Base-by-base conservation (phyloP, 2,113 vertebrate genomes). In the Heterocephalus glaber region DNA sequence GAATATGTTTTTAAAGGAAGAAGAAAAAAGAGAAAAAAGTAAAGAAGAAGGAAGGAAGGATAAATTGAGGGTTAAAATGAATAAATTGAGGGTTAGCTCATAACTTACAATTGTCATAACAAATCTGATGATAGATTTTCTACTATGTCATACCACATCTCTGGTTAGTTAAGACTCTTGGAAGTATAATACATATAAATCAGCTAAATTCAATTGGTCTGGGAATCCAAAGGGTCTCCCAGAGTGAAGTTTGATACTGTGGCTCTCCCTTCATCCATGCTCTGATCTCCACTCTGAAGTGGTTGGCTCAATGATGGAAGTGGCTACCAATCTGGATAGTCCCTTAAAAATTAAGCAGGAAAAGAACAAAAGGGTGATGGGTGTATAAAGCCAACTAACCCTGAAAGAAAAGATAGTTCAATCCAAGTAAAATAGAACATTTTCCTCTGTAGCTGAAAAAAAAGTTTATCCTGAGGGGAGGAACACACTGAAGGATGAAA, bases 351-450 rank as follows among this genome's bases (percentile, higher is more conserved):
- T 10, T 35, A 93, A 49, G 3, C 20, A 65, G 30, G 12, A 65
- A 87, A 93, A 35, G 89, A 65, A 24, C 38, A 86, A 77, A 89
- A 10, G 8, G 33, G 84, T 90, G 54, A 82, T 94, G 41, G 47
- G 26, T 61, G 28, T 89, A 7, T 56, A 93, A 87, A 79, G 79
- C 68, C 89, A 96, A 95, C 70, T 17, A 66, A 28, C 16, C 11
- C 30, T 80, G 49, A 76, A 95, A 84, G 49, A 80, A 90, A 70
- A 84, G 41, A 84, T 54, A 74, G 5, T 91, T 63, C 35, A 94
- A 41, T 89, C 85, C 66, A 94, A 96, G 63, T 83, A 72, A 94
- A 95, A 91, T 14, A 94, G 56, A 93, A 92, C 4, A 83, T 30
- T 83, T 86, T 89, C 61, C 83, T 12, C 72, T 83, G 16, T 17